Evolutionary conservation across 2,888 invertebrate species (phyloP).

Genomic region (Blastobasis adustella): DNA sequence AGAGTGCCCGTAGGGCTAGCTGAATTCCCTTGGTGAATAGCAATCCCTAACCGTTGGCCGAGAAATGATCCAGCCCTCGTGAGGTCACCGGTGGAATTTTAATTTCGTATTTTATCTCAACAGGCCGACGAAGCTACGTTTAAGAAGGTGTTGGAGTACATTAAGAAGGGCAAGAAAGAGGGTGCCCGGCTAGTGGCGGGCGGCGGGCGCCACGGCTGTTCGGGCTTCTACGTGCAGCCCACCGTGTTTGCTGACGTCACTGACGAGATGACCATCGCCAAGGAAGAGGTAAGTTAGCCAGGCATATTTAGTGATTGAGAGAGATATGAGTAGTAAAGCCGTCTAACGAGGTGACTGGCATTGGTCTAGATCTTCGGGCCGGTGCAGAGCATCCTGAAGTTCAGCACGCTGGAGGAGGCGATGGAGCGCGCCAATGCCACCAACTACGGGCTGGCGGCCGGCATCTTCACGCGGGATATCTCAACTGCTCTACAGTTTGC

Average conservation of each 20-base stretch:
- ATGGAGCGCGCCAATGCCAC: conserved; percentile 84
- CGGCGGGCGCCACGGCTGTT: conserved; percentile 79
- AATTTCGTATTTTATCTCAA: conserved; percentile 26
- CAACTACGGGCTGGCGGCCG: too few relatives aligned
- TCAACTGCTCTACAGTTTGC: conserved; percentile 85
- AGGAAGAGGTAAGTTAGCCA: conserved; percentile 78
- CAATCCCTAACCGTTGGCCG: too few relatives aligned
- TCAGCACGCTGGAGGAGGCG: conserved; percentile 82
- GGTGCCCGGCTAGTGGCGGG: conserved; percentile 88
- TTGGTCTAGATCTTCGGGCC: too few relatives aligned
- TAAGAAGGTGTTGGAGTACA: conserved; percentile 82
- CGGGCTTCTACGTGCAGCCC: conserved; percentile 68
- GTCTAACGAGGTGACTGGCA: too few relatives aligned
- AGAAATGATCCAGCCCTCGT: too few relatives aligned
- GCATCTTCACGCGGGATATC: conserved; percentile 79
- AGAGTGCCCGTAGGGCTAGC: too few relatives aligned
- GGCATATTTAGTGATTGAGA: background rate
- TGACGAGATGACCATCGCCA: conserved; percentile 85
- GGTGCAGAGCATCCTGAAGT: too few relatives aligned
- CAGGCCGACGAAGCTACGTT: conserved; percentile 85
- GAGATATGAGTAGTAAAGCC: too few relatives aligned
- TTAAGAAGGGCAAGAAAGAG: conserved; percentile 83
- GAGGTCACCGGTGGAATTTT: too few relatives aligned
- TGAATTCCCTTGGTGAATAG: too few relatives aligned
- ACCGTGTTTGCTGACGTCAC: conserved; percentile 82